Base-by-base conservation (phyloP, 2,888 invertebrate genomes). In the Branchinecta sandiegonensis region DNA sequence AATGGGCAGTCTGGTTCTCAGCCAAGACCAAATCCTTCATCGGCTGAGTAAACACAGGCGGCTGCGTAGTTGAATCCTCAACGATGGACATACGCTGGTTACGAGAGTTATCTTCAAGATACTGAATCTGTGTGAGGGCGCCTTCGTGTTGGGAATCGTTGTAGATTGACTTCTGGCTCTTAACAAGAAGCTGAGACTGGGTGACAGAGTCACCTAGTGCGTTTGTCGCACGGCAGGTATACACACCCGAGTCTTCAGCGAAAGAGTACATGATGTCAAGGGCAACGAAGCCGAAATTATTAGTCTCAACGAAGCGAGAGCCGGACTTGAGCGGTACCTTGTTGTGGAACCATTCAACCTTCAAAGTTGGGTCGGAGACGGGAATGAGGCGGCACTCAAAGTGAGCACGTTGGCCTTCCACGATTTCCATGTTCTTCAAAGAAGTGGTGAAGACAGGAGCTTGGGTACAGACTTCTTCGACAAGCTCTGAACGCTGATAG, bases 221-320 rank as follows among this genome's bases (percentile, higher is more conserved):
- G 75, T 96, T 99, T 68, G 85, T 87, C 2, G 96, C 94, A 75
- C 92, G 85, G 77, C 94, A 92, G 0, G 94, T 95, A 77, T 97
- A 99, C 0, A 88, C 89, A 66, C 97, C 99, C 14, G 91, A 89
- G 81, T 99, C 97, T 77, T 97, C 97, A 10, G 95, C 91, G 75
- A 94, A 87, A 70, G 93, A 90, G 73, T 94, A 90, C 82, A 94
- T 85, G 73, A 99, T 94, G 76, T 99, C 97, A 70, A 99, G 81
- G 46, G 95, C 93, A 13, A 96, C 95, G 77, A 94, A 97, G 65
- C 97, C 97, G 77, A 99, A 97, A 79, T 93, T 96, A 76, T 94
- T 91, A 10, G 93, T 92, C 79, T 95, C 93, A 12, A 91, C 90
- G 78, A 96, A 97, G 74, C 97, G 85, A 9, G 94, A 94, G 64